These are phyloP conservation scores for Myodes glareolus DNA, from an alignment of 2,113 vertebrate genomes.

Conservation along the genomic window DNA sequence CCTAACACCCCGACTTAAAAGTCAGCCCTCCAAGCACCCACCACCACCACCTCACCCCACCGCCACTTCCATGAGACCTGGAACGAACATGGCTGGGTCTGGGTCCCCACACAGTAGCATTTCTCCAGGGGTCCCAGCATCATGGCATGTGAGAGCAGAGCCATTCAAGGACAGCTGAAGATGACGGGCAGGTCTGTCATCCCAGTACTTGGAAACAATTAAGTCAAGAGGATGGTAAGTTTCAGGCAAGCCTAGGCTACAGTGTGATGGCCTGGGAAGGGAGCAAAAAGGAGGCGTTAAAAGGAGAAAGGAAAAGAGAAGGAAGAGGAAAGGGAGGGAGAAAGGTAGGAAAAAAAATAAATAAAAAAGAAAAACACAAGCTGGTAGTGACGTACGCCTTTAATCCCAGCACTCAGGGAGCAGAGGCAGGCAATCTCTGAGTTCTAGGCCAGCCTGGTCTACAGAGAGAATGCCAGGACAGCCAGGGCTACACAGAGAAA, in stretches of 20 bases:
- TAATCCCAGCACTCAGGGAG: neutral
- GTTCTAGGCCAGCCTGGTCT: neutral
- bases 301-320: neutral
- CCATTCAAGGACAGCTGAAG: neutral
- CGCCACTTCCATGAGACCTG: too few species aligned
- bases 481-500: neutral
- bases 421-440: neutral
- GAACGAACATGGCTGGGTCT: neutral
- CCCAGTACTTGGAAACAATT: neutral
- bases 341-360: neutral
- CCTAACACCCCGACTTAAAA: neutral
- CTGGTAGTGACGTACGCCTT: fast-evolving
- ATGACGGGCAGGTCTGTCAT: neutral
- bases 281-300: too few species aligned
- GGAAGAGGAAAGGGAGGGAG: neutral
- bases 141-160: neutral
- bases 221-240: neutral
- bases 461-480: neutral
- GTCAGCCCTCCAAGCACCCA: neutral
- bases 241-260: neutral
- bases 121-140: too few species aligned
- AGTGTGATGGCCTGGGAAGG: neutral
- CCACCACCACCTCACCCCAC: neutral
- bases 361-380: neutral
- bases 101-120: neutral